Percentiles rank a stretch among this genome's conserved stretches.
Evolutionary conservation across 2,888 invertebrate genomes (phyloP).

Genomic region (Synanthedon andrenaeformis): DNA sequence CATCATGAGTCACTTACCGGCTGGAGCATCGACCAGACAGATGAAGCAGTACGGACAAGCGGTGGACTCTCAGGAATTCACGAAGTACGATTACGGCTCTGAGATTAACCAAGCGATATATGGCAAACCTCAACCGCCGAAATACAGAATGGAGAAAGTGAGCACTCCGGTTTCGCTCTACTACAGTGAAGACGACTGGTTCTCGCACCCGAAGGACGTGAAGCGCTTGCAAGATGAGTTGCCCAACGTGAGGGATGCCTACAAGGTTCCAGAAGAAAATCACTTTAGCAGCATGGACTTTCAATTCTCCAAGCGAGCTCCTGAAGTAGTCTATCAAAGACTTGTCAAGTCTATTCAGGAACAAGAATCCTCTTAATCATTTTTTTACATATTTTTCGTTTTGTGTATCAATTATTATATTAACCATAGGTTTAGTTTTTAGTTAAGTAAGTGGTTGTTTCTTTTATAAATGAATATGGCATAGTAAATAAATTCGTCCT

Average conservation of each 20-base stretch:
- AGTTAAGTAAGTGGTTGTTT: constrained; percentile 13
- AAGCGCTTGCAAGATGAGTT: constrained; percentile 64
- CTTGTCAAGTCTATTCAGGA: constrained; percentile 43
- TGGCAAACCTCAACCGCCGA: constrained; percentile 38
- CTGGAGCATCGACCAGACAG: constrained; percentile 67
- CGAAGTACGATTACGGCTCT: constrained; percentile 47
- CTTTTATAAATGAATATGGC: constrained; percentile 8
- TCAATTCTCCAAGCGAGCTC: constrained; percentile 47
- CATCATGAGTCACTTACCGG: constrained; percentile 66
- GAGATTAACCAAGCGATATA: constrained; percentile 45
- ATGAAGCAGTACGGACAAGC: constrained; percentile 70
- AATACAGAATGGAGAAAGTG: constrained; percentile 48
- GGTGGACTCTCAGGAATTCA: constrained; percentile 39
- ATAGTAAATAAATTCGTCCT: constrained; percentile 35
- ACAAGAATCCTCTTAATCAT: constrained; percentile 9
- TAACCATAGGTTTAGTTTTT: constrained; percentile 7
- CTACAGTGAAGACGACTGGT: constrained; percentile 73
- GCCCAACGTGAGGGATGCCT: constrained; percentile 64
- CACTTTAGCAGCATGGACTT: constrained; percentile 59
- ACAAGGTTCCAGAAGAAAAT: constrained; percentile 61
- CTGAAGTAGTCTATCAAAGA: constrained; percentile 40
- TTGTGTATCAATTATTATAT: neutral
- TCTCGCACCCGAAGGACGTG: constrained; percentile 73
- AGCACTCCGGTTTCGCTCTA: constrained; percentile 47
- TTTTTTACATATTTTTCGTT: constrained; percentile 4